Evolutionary conservation across 1,140 invertebrate species (phyloP), one percentile per base, ranked within the genome.

Genomic region (Stegodyphus mimosarum): DNA sequence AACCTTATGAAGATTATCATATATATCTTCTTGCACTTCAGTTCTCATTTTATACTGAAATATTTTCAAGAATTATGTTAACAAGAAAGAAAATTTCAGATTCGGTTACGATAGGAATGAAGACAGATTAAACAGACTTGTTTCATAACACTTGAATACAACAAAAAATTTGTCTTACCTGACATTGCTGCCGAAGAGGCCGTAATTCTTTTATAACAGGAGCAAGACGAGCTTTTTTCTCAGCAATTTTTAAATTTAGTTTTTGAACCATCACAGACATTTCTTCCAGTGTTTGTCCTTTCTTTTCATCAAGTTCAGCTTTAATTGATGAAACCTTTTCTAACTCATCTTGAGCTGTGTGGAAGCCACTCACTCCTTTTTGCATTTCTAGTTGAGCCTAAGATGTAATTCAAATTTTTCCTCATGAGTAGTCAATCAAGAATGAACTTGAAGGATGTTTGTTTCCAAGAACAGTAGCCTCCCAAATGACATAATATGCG

Each of bases 161-260:
- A 33, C 33, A 33, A 10, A 72, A 33, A 33, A 33, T 1, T 33
- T 33, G 33, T 33, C 49, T 88, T 85, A 90, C 90, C 88, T 93
- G 91, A 53, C 89, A 90, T 87, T 91, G 90, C 88, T 93, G 91
- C 77, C 93, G 89, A 53, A 93, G 87, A 13, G 91, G 91, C 83
- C 93, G 90, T n/a, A 94, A 87, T 87, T 94, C 93, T 90, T 93
- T 93, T 67, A 95, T 92, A 3, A 95, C 89, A 6, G 94, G 93
- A 6, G 93, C 92, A 17, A 95, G 88, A 86, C 92, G 91, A 13
- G 91, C 90, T 88, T 94, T 93, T 81, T 93, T 92, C 18, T 91
- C 88, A 0, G 90, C 91, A 75, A 95, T 92, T 73, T 92, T 91
- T 6, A 90, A 90, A 60, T 91, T 92, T 5, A 95, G 89, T 84